Percentiles rank a stretch among this genome's conserved stretches.
These are phyloP conservation scores for Cynoglossus semilaevis DNA, from an alignment of 2,113 vertebrate genomes.

Conservation along the genomic window DNA sequence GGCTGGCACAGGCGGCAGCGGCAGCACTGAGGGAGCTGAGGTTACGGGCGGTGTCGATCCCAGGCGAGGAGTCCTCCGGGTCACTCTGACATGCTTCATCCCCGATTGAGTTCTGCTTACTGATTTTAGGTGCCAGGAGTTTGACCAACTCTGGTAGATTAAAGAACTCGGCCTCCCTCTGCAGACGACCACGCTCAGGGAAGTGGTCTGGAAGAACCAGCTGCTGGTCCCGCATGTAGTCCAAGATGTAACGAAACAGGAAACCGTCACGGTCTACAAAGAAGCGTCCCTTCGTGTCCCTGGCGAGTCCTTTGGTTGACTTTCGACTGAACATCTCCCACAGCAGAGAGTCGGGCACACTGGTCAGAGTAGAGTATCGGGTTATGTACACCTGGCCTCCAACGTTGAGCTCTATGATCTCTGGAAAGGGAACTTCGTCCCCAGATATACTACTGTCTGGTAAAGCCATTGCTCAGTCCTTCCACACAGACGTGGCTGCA, in stretches of 20 bases:
- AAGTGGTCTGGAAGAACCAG: slow-evolving; percentile 93
- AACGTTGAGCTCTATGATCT: slow-evolving; percentile 93
- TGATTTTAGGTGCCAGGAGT: slow-evolving; percentile 82
- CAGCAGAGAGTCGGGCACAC: slow-evolving; percentile 86
- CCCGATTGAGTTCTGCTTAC: slow-evolving; percentile 86
- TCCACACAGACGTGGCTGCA: slow-evolving; percentile 1
- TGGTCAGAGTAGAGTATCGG: slow-evolving; percentile 86
- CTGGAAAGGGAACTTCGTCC: slow-evolving; percentile 83
- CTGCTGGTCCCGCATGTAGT: slow-evolving; percentile 91
- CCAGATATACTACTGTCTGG: slow-evolving; percentile 76
- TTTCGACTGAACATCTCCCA: slow-evolving; percentile 91
- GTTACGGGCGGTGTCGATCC: slow-evolving; percentile 65
- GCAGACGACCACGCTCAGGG: slow-evolving; percentile 85
- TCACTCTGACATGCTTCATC: slow-evolving; percentile 87
- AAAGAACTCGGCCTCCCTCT: slow-evolving; percentile 92
- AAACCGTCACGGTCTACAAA: slow-evolving; percentile 93
- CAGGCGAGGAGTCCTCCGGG: slow-evolving; percentile 84
- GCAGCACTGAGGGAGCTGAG: slow-evolving; percentile 62
- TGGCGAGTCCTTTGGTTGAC: slow-evolving; percentile 78
- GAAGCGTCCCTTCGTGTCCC: slow-evolving; percentile 91
- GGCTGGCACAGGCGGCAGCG: slow-evolving; percentile 42
- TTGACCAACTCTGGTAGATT: slow-evolving; percentile 87
- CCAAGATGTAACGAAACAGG: slow-evolving; percentile 92
- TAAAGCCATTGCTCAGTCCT: slow-evolving; percentile 80
- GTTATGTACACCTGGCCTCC: slow-evolving; percentile 95